Evolutionary conservation across 2,888 invertebrate species (phyloP), one percentile per base, ranked within the genome.

Genomic region (Drosophila vallismaia): DNA sequence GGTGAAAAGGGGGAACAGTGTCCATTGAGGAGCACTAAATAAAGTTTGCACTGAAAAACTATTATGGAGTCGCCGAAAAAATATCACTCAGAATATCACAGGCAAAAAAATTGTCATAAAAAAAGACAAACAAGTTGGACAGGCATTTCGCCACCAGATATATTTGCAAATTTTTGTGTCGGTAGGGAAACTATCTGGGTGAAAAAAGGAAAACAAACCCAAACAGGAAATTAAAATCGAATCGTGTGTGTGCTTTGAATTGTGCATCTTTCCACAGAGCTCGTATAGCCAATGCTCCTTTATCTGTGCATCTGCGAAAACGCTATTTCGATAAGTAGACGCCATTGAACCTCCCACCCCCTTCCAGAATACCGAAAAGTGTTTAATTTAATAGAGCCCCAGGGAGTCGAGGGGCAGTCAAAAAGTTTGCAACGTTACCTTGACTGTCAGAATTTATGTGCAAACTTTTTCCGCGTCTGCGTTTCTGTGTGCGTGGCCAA

Each of bases 151-250:
- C 8, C 31, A 9, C 8, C 31, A 40, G 29, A 38, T 12, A 14
- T 50, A 73, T 77, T 83, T 77, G 71, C 69, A 76, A 85, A 68
- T 70, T 60, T 52, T 44, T 19, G 19, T 19, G 19, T 19, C 19
- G 19, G 8, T 4, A 26, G 54, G 45, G 29, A 45, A 45, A 19
- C 14, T 8, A 24, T n/a, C 10, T 6, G 46, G 4, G 38, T 6
- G 5, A 6, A 3, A 19, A 19, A 26, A n/a, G 42, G 33, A 28
- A 53, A 48, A 42, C 50, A 71, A 73, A 46, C 46, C 56, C 67
- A 76, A 84, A 86, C 87, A 84, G 82, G 82, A 83, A 83, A 83
- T 83, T 86, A 81, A 86, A 86, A 86, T 71, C 77, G 82, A 71
- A 81, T 84, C 71, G 69, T 54, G 44, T 70, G 63, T 51, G 62